phyloP scores from a whole-genome alignment of 2,113 vertebrate genomes.

The Micromys minutus region DNA sequence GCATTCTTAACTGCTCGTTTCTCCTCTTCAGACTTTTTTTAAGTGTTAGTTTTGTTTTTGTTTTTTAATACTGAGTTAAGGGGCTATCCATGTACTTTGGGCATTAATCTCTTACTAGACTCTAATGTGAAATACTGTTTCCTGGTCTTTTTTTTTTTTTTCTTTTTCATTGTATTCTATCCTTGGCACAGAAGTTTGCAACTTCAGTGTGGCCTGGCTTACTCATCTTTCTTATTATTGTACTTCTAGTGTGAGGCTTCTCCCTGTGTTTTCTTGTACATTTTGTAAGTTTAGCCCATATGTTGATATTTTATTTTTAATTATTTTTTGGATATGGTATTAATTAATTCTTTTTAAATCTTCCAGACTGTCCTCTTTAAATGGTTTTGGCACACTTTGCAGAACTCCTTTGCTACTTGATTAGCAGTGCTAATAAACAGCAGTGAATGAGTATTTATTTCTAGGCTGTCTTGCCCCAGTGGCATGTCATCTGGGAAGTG shows the following conservation, averaged over 20 bases:
- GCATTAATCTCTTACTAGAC: background rate
- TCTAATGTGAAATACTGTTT: background rate
- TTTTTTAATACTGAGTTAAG: background rate
- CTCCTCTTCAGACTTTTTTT: background rate
- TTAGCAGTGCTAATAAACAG: background rate
- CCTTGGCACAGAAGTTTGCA: conserved; percentile 7
- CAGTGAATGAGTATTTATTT: background rate
- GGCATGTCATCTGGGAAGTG: background rate
- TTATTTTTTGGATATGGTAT: background rate
- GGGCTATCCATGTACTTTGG: background rate
- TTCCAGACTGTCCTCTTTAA: background rate
- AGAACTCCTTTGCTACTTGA: background rate
- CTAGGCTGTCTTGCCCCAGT: background rate
- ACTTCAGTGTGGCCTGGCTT: background rate
- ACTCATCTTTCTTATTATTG: background rate
- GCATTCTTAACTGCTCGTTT: background rate
- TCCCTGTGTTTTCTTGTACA: background rate
- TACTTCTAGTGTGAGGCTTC: background rate
- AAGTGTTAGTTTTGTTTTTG: background rate
- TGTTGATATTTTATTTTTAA: background rate
- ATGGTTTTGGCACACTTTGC: background rate
- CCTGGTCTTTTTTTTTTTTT: background rate
- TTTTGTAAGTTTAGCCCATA: background rate
- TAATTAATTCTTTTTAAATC: background rate
- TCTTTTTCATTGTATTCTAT: background rate